Evolutionary conservation across 2,113 vertebrate genomes (phyloP).

Genomic region (Astatotilapia flaviijosephi): DNA sequence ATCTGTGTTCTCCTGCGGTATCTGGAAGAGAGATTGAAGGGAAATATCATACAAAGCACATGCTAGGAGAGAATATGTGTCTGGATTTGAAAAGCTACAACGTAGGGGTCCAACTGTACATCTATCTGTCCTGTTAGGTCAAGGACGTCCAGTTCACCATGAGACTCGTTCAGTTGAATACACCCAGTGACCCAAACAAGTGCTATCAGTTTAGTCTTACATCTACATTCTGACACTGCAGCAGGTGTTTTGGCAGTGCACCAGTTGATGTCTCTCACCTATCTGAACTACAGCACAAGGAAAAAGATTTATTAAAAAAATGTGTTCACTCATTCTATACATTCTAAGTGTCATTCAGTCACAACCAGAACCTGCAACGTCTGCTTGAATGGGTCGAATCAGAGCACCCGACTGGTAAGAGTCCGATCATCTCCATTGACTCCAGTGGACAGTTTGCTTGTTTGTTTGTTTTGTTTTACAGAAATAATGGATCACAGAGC

Average conservation of each 20-base stretch:
- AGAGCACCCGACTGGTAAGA: background rate
- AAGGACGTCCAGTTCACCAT: background rate
- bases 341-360: background rate
- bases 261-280: background rate
- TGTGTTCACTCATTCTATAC: background rate
- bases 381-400: background rate
- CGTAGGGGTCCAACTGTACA: background rate
- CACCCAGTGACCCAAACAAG: background rate
- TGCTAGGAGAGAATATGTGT: background rate
- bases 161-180: background rate
- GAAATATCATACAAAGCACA: background rate
- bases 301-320: background rate
- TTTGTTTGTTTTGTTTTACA: background rate
- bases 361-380: background rate
- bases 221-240: background rate
- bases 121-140: background rate
- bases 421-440: background rate
- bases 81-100: background rate
- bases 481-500: background rate
- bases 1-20: slow-evolving; percentile 94
- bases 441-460: background rate
- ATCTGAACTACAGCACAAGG: background rate
- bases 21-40: slow-evolving; percentile 61
- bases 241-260: background rate
- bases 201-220: background rate